Evolutionary conservation across 1,140 invertebrate genomes (phyloP).

Genomic region (Neelides sp.): DNA sequence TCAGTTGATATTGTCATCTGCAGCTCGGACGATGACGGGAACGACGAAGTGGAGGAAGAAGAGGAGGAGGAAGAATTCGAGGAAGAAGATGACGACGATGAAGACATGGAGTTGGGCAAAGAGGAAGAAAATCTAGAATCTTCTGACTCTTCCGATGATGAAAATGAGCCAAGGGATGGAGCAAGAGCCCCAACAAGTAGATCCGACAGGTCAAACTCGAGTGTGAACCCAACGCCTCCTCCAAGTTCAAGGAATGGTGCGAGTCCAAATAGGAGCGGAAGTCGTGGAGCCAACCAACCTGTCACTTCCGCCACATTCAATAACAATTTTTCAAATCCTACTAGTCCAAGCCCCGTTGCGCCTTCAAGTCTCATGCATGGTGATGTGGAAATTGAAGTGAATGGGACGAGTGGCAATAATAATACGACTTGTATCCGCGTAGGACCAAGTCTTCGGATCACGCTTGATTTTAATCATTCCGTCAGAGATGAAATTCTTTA

Average conservation of each 20-base stretch:
- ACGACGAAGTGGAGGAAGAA: constrained; percentile 11
- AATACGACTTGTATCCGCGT: no score
- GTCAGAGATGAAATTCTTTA: no score
- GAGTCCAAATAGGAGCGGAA: not conserved
- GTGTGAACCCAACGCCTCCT: constrained; percentile 9
- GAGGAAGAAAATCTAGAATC: constrained; percentile 17
- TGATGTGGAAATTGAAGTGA: no score
- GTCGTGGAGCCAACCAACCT: not conserved
- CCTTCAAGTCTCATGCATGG: no score
- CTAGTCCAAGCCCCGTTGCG: no score
- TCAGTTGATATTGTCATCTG: no score
- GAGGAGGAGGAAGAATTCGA: constrained; percentile 16
- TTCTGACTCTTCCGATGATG: constrained; percentile 7
- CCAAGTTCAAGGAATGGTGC: no score
- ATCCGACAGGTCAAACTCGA: constrained; percentile 7
- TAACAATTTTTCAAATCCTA: no score
- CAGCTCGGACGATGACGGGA: constrained; percentile 2
- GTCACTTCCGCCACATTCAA: no score
- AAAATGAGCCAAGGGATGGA: constrained; percentile 1
- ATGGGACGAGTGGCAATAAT: no score
- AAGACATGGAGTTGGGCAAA: constrained; percentile 26
- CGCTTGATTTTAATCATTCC: no score
- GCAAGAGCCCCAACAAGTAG: constrained; percentile 7
- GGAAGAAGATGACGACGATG: constrained; percentile 20
- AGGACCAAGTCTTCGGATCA: no score